Percentiles rank a stretch among this genome's conserved stretches.
phyloP scores from a whole-genome alignment of 2,888 invertebrate genomes.

The Nycteola revayana region DNA sequence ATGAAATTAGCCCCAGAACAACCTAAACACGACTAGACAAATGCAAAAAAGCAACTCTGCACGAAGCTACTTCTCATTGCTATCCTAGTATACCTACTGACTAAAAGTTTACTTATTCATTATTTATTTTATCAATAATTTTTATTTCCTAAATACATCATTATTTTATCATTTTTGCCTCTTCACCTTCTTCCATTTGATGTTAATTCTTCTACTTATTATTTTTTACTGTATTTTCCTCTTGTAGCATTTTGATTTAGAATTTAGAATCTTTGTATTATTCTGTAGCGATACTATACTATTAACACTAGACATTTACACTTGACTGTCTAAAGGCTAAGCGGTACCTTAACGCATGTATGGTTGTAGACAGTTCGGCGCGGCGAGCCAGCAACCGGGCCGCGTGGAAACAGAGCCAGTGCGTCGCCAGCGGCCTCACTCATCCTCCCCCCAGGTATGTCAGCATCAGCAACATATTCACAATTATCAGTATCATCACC shows the following conservation, averaged over 20 bases:
- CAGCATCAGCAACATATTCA: no score
- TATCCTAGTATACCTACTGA: no score
- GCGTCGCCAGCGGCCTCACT: slow-evolving; percentile 87
- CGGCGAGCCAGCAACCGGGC: slow-evolving; percentile 91
- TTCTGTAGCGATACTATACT: slow-evolving; percentile 18
- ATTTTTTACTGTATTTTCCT: no score
- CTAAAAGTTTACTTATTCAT: no score
- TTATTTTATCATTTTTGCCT: no score
- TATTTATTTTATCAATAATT: no score
- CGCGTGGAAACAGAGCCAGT: slow-evolving; percentile 93
- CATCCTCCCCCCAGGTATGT: slow-evolving; percentile 76
- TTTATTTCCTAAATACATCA: no score
- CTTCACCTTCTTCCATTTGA: no score
- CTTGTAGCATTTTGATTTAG: no score
- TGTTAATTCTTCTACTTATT: no score
- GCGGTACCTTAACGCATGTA: slow-evolving; percentile 85
- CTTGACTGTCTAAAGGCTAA: slow-evolving; percentile 48
- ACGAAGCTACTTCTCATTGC: slow-evolving; percentile 21
- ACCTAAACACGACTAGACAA: slow-evolving; percentile 25
- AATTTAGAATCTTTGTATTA: no score
- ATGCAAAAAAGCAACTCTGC: slow-evolving; percentile 21
- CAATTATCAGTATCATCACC: no score
- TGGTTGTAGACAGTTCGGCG: slow-evolving; percentile 94
- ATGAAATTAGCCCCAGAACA: slow-evolving; percentile 3
- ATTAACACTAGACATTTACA: slow-evolving; percentile 37